Base-by-base conservation (phyloP, 2,113 vertebrate genomes). In the Sakesphorus luctuosus region DNA sequence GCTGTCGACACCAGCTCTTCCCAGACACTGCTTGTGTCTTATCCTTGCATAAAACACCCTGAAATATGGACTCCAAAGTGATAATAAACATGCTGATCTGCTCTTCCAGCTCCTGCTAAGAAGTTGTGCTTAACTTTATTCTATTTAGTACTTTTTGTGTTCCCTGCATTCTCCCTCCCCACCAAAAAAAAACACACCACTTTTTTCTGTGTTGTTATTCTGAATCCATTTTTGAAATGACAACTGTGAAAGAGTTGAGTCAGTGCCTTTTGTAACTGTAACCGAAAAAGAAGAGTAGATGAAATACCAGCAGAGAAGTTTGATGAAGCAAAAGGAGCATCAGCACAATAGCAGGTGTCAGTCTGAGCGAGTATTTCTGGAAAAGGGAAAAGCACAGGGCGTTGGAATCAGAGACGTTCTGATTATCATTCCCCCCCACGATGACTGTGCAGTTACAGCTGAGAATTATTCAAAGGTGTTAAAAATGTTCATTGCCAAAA, bases 271-370 rank as follows among this genome's bases (percentile, higher is more conserved):
- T 92, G 73, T 96, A 87, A 66, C 36, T 18, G 56, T 13, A 43
- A 69, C 71, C 11, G 1, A 5, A 87, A 53, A 74, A 43, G 87
- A 92, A 46, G 19, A 52, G 78, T 1, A 62, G 93, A 49, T 88
- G 17, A 84, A 69, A 90, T 72, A 81, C 53, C 89, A 88, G 56
- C 81, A 29, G 87, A 76, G 89, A 91, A 69, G 65, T 62, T 66
- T 82, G 89, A 69, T 33, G 69, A 83, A 87, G 84, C 63, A 89
- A 78, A 89, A 79, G 58, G 84, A 85, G 71, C 80, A 68, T 19
- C 83, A 69, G 88, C 75, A 94, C 87, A 95, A 93, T 91, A 88
- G 93, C 90, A 65, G 95, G 84, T 96, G 94, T 96, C 96, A 96
- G 91, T 77, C 94, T 91, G 74, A 5, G 20, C 1, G 35, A 31